Evolutionary conservation across 1,140 invertebrate species (phyloP), one percentile per base, ranked within the genome.

Genomic region (Megalonaias nervosa): DNA sequence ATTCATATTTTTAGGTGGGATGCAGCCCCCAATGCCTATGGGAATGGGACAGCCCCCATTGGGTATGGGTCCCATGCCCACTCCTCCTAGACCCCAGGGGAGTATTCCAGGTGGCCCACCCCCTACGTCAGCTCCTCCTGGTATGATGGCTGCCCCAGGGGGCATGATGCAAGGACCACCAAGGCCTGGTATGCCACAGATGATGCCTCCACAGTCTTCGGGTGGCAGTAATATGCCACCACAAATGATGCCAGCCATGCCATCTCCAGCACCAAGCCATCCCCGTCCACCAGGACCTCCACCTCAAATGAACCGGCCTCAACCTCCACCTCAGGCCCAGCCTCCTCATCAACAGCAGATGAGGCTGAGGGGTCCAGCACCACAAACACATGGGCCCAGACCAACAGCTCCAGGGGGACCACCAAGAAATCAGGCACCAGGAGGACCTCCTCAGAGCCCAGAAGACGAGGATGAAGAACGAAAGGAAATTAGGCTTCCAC

Each of bases 401-500:
- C 38, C 38, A 48, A 11, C 69, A 75, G 19, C 73, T 74, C 38
- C 79, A 59, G 12, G 68, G 74, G 66, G 23, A 31, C 21, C 74
- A 62, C 21, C 66, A 74, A 9, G 76, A 69, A 31, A 62, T 48
- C 21, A 48, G 65, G 19, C 58, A 62, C 15, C 38, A 75, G 55
- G 65, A 12, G 66, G 65, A 19, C 70, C 66, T 16, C 71, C 74
- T 17, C 23, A 23, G 38, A 82, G 84, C n/a, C 76, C 74, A 26
- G 38, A 48, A 0, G 55, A 57, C 9, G 55, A 69, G 23, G 57
- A 31, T 15, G 82, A 82, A n/a, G 76, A 75, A 19, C 77, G 77
- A 1, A 88, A 88, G 62, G 94, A 95, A 81, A 91, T 95, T 1
- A 91, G 91, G 79, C 89, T 98, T 21, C 96, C 96, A 15, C 94